Base-by-base conservation (phyloP, 2,797 vertebrate genomes). In the Hybognathus amarus region DNA sequence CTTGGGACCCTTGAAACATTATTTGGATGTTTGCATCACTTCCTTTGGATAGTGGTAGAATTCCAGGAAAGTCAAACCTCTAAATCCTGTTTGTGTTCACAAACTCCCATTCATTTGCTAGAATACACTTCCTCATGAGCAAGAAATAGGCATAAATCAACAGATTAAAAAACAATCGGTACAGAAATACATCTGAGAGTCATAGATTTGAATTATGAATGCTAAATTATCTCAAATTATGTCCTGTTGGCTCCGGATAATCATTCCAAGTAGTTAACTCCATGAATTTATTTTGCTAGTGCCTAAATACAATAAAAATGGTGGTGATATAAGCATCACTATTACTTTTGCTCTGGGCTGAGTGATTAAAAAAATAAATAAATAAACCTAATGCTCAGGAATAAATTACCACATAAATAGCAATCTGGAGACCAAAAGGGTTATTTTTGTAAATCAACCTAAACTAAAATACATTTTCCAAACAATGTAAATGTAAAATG, bases 111-210 rank as follows among this genome's bases (percentile, higher is more conserved):
- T 76, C 70, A 40, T 27, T 76, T 76, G 45, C 71, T 76, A 76
- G 63, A 82, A 68, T 77, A 83, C 81, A 59, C 73, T 77, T 83
- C 73, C 81, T 83, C n/a, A 15, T 38, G 5, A 74, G 42, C n/a
- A 73, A 66, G 42, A 56, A 52, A 76, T n/a, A 30, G 64, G n/a
- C 33, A 67, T 82, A 82, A 74, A 67, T 83, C 71, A 67, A 68
- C 27, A 83, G 61, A 76, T 38, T 30, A 54, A 76, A 67, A 54
- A 69, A 70, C 66, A 54, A 70, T 56, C 70, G 38, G 63, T 52
- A 52, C 63, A 24, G 17, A 82, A 75, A 75, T 74, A 75, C 73
- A 67, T 75, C 70, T 50, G 79, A 73, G 56, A 64, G 42, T 66
- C 70, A 67, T 54, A 42, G 6, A 50, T 27, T 75, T 75, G 36